Evolutionary conservation across 2,888 invertebrate species (phyloP), one percentile per base, ranked within the genome.

Genomic region (Syrphus vitripennis): DNA sequence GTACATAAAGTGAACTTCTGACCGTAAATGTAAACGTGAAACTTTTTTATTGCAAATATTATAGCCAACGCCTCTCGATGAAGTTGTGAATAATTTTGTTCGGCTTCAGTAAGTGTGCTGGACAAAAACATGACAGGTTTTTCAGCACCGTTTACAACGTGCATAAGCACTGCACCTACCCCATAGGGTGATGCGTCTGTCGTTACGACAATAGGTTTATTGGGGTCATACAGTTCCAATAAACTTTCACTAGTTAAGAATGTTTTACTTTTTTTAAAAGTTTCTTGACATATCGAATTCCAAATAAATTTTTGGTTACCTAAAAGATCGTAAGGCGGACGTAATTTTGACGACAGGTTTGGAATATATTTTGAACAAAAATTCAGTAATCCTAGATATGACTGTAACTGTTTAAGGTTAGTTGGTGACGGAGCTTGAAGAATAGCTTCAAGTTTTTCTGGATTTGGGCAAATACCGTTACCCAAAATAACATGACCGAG

Each of bases 251-350:
- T 50, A 26, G 53, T 34, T 24, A 71, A 26, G 78, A 42, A 14
- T 37, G 21, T 71, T n/a, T 87, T 82, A 34, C 55, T 75, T 59
- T 48, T 65, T 71, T 77, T 48, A 50, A 77, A 83, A 10, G 37
- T 67, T 37, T 67, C 50, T 61, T 77, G 71, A 50, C 74, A 88
- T 19, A 6, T 29, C 21, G 21, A 12, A 34, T 48, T 57, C 77
- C 88, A 88, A 19, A 24, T 55, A 61, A 88, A 89, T 55, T 67
- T 50, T 61, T 37, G 34, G 50, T 83, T 67, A 24, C 80, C 87
- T 26, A 79, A 42, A 55, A 89, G 69, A n/a, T 81, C 50, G 55
- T 88, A 86, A 19, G 87, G 74, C 1, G 74, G 42, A 24, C 81
- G 61, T 74, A 89, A 77, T 59, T 76, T 67, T 7, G 80, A 29